Evolutionary conservation across 2,888 invertebrate genomes (phyloP).

Genomic region (Loripinus fragilis): DNA sequence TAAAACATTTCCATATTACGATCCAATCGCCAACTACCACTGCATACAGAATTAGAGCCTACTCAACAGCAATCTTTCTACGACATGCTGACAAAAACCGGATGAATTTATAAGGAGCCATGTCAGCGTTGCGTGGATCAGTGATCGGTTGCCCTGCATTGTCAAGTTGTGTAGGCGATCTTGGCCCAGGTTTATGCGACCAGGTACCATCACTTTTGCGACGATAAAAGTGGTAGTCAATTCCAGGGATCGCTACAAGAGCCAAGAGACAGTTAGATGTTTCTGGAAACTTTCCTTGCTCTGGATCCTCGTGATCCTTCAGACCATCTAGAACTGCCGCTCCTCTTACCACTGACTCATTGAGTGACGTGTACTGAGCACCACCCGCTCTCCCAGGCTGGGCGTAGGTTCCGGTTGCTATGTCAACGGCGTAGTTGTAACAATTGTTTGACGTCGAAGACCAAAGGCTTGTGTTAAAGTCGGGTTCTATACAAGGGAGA

Average conservation of each 20-base stretch:
- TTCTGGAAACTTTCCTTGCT: background rate
- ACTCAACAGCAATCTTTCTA: constrained; percentile 24
- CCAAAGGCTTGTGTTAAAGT: background rate
- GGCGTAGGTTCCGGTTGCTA: background rate
- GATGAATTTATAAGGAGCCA: constrained; percentile 46
- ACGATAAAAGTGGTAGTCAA: background rate
- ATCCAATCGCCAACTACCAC: too few relatives aligned
- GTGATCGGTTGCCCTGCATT: constrained; percentile 26
- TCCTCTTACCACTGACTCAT: background rate
- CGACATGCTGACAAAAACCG: constrained; percentile 32
- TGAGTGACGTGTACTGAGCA: background rate
- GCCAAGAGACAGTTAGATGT: background rate
- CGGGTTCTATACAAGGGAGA: background rate
- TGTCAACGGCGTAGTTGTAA: background rate
- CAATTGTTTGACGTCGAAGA: background rate
- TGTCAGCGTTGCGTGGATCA: constrained; percentile 43
- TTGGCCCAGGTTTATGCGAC: constrained; percentile 52
- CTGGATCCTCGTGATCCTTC: background rate
- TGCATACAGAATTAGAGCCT: background rate
- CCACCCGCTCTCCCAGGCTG: background rate
- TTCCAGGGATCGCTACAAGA: background rate
- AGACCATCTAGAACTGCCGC: background rate
- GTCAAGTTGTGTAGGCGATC: constrained; percentile 41
- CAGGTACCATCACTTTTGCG: constrained; percentile 24
- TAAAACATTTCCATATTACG: too few relatives aligned